These are phyloP conservation scores for Chrysochloris asiatica DNA, from an alignment of 2,113 vertebrate species.

Conservation along the genomic window DNA sequence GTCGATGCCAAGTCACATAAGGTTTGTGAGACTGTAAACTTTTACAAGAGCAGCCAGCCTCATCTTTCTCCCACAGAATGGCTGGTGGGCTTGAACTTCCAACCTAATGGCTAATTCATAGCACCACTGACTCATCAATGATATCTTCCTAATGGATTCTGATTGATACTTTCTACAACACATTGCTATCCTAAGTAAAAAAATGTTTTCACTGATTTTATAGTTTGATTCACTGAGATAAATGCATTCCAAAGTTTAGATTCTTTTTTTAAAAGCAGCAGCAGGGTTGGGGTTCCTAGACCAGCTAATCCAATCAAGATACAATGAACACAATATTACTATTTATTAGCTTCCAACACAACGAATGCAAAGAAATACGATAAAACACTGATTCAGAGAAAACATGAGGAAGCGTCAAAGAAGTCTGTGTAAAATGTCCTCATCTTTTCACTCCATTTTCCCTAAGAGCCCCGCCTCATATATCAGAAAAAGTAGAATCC, in stretches of 20 bases:
- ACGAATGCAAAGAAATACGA: background rate
- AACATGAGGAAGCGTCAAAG: too few species aligned
- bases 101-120: background rate
- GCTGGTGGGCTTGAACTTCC: too few species aligned
- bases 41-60: too few species aligned
- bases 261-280: background rate
- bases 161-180: background rate
- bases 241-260: background rate
- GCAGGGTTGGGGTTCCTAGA: background rate
- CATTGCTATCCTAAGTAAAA: conserved; percentile 5
- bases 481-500: background rate
- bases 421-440: too few species aligned
- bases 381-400: background rate
- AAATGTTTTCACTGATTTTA: background rate
- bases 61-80: too few species aligned
- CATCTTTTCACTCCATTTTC: too few species aligned
- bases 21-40: too few species aligned
- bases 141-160: too few species aligned
- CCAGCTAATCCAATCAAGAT: background rate
- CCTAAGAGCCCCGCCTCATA: too few species aligned
- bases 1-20: background rate
- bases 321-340: background rate
- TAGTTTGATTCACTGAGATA: conserved; percentile 29
- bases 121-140: too few species aligned
- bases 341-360: conserved; percentile 25